Percentiles rank a stretch among this genome's conserved stretches.
Evolutionary conservation across 2,888 invertebrate genomes (phyloP).

Genomic region (Drosophila acutilabella): DNA sequence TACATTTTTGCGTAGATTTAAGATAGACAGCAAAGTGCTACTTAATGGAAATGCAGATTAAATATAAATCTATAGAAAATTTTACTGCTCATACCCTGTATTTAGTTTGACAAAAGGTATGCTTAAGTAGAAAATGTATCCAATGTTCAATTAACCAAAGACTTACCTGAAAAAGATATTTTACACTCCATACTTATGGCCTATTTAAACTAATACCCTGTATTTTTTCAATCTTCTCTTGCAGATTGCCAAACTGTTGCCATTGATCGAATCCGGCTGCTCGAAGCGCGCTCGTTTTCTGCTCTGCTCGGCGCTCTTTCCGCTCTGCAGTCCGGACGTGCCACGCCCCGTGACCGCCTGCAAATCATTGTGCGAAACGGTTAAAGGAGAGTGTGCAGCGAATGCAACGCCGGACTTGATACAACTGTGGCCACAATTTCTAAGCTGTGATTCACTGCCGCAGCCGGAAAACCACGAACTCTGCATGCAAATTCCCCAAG

Average conservation of each 20-base stretch:
- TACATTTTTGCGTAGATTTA: constrained; percentile 5
- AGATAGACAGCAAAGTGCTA: constrained; percentile 7
- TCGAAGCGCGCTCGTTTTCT: constrained; percentile 93
- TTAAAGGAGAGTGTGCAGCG: constrained; percentile 88
- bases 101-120: neutral
- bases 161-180: too few relatives aligned
- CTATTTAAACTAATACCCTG: neutral
- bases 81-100: neutral
- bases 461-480: constrained; percentile 89
- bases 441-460: constrained; percentile 93
- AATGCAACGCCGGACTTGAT: constrained; percentile 87
- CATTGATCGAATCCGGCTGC: constrained; percentile 91
- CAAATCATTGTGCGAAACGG: constrained; percentile 93
- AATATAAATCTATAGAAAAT: neutral
- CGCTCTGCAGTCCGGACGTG: constrained; percentile 95
- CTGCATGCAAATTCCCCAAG: constrained; percentile 90
- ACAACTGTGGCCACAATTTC: constrained; percentile 90
- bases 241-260: constrained; percentile 90
- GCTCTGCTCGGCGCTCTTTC: constrained; percentile 95
- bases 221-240: constrained; percentile 75
- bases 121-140: neutral
- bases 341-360: constrained; percentile 94
- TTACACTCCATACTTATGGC: too few relatives aligned
- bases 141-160: too few relatives aligned
- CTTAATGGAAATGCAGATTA: constrained; percentile 9